Evolutionary conservation across 2,888 invertebrate species (phyloP), one percentile per base, ranked within the genome.

Genomic region (Clepsis dumicolana): DNA sequence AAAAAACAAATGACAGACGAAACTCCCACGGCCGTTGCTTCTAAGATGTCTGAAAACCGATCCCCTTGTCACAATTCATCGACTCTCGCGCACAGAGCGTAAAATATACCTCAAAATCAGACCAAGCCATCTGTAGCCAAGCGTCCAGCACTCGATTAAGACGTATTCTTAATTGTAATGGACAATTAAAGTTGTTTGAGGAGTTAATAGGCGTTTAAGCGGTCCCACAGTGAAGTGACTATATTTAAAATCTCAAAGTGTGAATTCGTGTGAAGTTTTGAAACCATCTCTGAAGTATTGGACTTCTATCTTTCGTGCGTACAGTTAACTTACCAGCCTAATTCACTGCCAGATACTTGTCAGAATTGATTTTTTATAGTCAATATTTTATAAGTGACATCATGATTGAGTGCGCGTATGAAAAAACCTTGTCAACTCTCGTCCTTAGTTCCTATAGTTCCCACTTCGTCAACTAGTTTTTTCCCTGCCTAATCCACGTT

Each of bases 101-200:
- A 90, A 93, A 93, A 92, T 90, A 86, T 88, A 89, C 87, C 89
- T 91, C 89, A 90, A 93, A 93, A 90, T 86, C 83, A 83, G 77
- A 76, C 73, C 79, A 81, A 87, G 84, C 79, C 86, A 89, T 87
- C 89, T 88, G 88, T 90, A 83, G 79, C 80, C 73, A 77, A 80
- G 73, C 76, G 80, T 79, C 84, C 64, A 78, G 76, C 81, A 80
- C 57, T 72, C 80, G 80, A 84, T 84, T 82, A 83, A 79, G 82
- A 85, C 85, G 86, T 84, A 80, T 80, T 63, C 75, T 75, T 74
- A 77, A 75, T 76, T 70, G 61, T 44, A 65, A 70, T 59, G 16
- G 73, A 77, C 77, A 78, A 78, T 80, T 76, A 41, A 50, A 64
- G 65, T 52, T 44, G 60, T 65, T 64, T 16, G 50, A 68, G 54